A percentile compares a stretch with the other conserved stretches of the same genome.
Evolutionary conservation across 2,113 vertebrate species (phyloP).

Genomic region (Barnardius zonarius): DNA sequence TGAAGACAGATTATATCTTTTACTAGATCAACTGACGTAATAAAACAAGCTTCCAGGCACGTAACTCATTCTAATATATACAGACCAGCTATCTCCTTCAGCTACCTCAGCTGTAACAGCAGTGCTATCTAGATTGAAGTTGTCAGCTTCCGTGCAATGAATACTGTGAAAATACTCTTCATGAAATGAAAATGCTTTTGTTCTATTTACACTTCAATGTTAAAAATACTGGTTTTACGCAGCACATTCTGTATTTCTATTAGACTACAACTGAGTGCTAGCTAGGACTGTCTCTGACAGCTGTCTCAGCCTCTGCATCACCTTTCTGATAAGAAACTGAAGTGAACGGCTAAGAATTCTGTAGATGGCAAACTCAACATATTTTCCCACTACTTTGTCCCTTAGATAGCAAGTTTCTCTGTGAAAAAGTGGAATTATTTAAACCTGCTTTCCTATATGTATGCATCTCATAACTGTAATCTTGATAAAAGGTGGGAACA

Average conservation of each 20-base stretch:
- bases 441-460: not conserved
- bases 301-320: not conserved
- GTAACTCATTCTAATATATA: not conserved
- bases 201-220: not conserved
- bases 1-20: not conserved
- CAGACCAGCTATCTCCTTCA: not conserved
- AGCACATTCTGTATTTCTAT: not conserved
- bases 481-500: not conserved
- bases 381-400: not conserved
- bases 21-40: not conserved
- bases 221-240: not conserved
- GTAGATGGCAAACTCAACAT: not conserved
- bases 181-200: not conserved
- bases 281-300: not conserved
- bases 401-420: not conserved
- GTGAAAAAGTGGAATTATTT: not conserved
- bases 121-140: not conserved
- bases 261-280: not conserved
- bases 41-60: not conserved
- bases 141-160: not conserved
- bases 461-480: not conserved
- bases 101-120: not conserved
- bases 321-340: not conserved
- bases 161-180: not conserved
- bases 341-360: not conserved